Evolutionary conservation across 2,797 vertebrate genomes (phyloP).

Genomic region (Euthynnus affinis): DNA sequence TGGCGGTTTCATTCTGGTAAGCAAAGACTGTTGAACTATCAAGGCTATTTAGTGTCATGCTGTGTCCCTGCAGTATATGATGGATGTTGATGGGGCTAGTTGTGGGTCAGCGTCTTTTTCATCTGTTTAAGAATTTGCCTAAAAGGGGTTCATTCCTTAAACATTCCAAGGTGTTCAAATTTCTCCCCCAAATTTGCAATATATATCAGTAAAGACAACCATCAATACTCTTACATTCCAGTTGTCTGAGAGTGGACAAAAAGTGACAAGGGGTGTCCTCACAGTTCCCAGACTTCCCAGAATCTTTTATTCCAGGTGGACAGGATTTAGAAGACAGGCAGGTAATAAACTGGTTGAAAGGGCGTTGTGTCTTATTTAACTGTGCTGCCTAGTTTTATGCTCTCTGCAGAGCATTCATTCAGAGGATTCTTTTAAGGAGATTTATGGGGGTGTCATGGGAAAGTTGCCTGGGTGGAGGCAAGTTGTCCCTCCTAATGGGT

Average conservation of each 20-base stretch:
- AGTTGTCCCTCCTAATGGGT: constrained; percentile 69
- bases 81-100: constrained; percentile 50
- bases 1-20: constrained; percentile 49
- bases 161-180: constrained; percentile 66
- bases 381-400: constrained; percentile 24
- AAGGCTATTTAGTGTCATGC: constrained; percentile 65
- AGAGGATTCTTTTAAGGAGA: constrained; percentile 56
- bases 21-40: constrained; percentile 57
- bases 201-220: constrained; percentile 23
- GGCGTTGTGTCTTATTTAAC: constrained; percentile 20
- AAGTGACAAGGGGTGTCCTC: not conserved
- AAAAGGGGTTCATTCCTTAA: constrained; percentile 57
- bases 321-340: constrained; percentile 13
- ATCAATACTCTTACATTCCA: constrained; percentile 33
- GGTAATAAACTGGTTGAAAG: constrained; percentile 37
- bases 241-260: constrained; percentile 1
- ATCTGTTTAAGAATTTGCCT: constrained; percentile 57
- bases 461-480: constrained; percentile 54
- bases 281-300: constrained; percentile 4
- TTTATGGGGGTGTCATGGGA: constrained; percentile 71
- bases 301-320: constrained; percentile 14
- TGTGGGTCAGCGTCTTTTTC: constrained; percentile 38
- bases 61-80: constrained; percentile 42
- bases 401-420: constrained; percentile 49
- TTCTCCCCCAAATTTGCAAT: constrained; percentile 27